Base-by-base conservation (phyloP, 2,797 vertebrate species). In the Erithacus rubecula region DNA sequence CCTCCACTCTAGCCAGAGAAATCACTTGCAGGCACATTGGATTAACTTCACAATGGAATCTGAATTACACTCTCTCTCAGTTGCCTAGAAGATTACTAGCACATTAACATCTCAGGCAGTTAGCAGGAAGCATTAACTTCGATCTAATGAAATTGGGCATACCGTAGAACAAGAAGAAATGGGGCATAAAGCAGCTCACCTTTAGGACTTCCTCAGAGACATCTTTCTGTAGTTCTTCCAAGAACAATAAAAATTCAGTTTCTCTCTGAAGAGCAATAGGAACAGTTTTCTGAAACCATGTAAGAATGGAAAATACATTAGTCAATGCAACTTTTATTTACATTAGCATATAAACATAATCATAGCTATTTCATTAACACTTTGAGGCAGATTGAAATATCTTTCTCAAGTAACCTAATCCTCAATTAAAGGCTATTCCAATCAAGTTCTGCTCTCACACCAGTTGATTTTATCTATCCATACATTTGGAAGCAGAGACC, bases 241-340 rank as follows among this genome's bases (percentile, higher is more conserved):
- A 96, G n/a, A 99, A 97, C 79, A 99, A 96, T 46, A 99, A 96
- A 96, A 99, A 99, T 96, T 99, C 98, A 43, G 99, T 97, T 95
- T 99, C 98, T 90, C 94, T 98, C 90, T 86, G 98, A 89, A 98
- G 96, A 79, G 58, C 58, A 68, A 92, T 80, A 88, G 98, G 96
- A 77, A 97, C 74, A 11, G 79, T 80, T 94, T 98, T 98, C 98
- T 98, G 83, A 67, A 97, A 87, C 58, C 94, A 59, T 14, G 2
- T 24, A 89, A 77, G 62, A 92, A 93, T n/a, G 39, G 30, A 8
- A 72, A 89, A 65, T 12, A 90, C 0, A 14, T 79, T 67, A 63
- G 52, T 27, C 41, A 77, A 51, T 44, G 32, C 43, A 59, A 71
- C 12, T 52, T 83, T 13, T 46, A 44, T 65, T 58, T 49, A 36